A percentile compares a stretch with the other conserved stretches of the same genome.
Evolutionary conservation across 2,797 vertebrate genomes (phyloP).

Genomic region (Acanthurus leucopareius): DNA sequence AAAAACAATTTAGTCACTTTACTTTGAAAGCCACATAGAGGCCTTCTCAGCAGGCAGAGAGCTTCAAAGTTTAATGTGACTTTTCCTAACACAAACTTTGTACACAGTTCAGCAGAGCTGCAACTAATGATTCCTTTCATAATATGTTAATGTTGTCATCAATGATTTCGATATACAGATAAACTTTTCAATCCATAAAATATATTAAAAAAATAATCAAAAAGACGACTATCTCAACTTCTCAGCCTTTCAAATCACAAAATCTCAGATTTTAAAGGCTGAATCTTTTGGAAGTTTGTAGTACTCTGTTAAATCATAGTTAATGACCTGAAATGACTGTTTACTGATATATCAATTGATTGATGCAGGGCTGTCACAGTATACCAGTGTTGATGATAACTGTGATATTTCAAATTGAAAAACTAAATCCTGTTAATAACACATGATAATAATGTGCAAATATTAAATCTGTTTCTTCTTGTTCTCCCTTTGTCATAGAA

Average conservation of each 20-base stretch:
- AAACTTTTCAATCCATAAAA: not conserved
- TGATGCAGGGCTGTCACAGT: too few relatives aligned
- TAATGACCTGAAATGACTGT: too few relatives aligned
- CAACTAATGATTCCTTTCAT: not conserved
- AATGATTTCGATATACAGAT: not conserved
- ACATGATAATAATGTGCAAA: too few relatives aligned
- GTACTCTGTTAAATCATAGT: not conserved
- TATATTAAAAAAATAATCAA: not conserved
- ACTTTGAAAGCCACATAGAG: conserved; percentile 14
- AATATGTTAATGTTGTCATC: not conserved
- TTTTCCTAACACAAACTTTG: not conserved
- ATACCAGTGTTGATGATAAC: too few relatives aligned
- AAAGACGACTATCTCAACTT: not conserved
- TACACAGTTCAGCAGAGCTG: not conserved
- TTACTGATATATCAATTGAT: too few relatives aligned
- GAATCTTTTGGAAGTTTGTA: not conserved
- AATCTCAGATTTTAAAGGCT: not conserved
- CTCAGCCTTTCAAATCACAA: not conserved
- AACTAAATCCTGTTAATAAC: too few relatives aligned
- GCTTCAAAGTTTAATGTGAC: not conserved
- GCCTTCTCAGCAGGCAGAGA: not conserved
- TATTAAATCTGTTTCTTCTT: too few relatives aligned
- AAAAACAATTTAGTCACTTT: conserved; percentile 19
- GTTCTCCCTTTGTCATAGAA: too few relatives aligned
- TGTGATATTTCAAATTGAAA: too few relatives aligned